phyloP scores from a whole-genome alignment of 1,140 invertebrate species.

The Pseudomyrmex concolor region DNA sequence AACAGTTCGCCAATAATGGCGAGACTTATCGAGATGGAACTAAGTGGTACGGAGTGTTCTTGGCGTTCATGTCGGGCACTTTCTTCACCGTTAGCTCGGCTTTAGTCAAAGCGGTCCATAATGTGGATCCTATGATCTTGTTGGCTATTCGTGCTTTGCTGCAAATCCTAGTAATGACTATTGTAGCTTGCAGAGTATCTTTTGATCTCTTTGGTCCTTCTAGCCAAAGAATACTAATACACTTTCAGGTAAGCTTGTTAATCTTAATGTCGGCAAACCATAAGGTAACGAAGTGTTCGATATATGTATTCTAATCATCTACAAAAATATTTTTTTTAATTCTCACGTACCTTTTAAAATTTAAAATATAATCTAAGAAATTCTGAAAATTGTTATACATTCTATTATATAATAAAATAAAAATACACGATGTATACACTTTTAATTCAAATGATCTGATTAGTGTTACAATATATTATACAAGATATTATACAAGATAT shows the following conservation, averaged over 20 bases:
- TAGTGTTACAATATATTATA: too few relatives aligned
- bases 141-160: slow-evolving; percentile 82
- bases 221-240: slow-evolving; percentile 81
- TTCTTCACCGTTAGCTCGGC: slow-evolving; percentile 85
- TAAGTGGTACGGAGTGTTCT: slow-evolving; percentile 83
- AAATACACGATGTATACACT: too few relatives aligned
- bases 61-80: slow-evolving; percentile 85
- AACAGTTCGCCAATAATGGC: slow-evolving; percentile 81
- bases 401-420: too few relatives aligned
- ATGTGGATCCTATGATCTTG: slow-evolving; percentile 85
- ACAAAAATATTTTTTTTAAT: too few relatives aligned
- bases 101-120: slow-evolving; percentile 83
- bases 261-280: background rate
- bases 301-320: too few relatives aligned
- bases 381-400: too few relatives aligned
- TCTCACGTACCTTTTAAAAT: too few relatives aligned
- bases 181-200: slow-evolving; percentile 76
- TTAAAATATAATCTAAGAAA: too few relatives aligned
- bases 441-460: too few relatives aligned
- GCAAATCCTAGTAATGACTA: slow-evolving; percentile 83
- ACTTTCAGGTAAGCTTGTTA: slow-evolving; percentile 80
- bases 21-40: slow-evolving; percentile 80
- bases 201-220: slow-evolving; percentile 82
- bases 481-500: too few relatives aligned
- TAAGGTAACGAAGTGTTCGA: too few relatives aligned